Evolutionary conservation across 2,888 invertebrate genomes (phyloP).

Genomic region (Danaus chrysippus): DNA sequence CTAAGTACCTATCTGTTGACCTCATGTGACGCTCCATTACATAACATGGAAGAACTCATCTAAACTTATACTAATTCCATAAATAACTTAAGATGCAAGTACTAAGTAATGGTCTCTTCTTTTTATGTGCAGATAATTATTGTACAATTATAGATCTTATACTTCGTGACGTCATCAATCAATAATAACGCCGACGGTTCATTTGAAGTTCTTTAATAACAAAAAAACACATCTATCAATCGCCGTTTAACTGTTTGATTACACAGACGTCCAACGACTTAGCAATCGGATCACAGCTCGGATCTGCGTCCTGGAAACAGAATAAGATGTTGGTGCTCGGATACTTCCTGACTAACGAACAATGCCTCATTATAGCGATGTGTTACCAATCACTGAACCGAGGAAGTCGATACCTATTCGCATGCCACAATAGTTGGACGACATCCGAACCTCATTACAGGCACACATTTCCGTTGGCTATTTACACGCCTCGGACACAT

Average conservation of each 20-base stretch:
- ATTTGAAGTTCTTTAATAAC: too few relatives aligned
- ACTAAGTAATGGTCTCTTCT: too few relatives aligned
- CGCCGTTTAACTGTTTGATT: not conserved
- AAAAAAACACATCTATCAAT: too few relatives aligned
- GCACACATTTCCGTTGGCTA: conserved; percentile 71
- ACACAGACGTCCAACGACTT: conserved; percentile 34
- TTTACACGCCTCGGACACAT: conserved; percentile 63
- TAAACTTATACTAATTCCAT: not conserved
- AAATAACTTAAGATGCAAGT: too few relatives aligned
- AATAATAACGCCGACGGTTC: too few relatives aligned
- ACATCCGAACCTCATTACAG: conserved; percentile 79
- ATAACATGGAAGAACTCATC: conserved; percentile 9
- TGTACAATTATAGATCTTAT: too few relatives aligned
- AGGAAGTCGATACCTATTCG: conserved; percentile 79
- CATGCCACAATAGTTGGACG: conserved; percentile 77
- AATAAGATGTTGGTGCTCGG: conserved; percentile 51
- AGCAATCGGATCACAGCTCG: conserved; percentile 49
- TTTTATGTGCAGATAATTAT: too few relatives aligned
- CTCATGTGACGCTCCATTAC: conserved; percentile 19
- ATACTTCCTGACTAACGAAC: conserved; percentile 55
- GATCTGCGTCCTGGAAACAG: conserved; percentile 56
- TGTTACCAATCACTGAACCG: conserved; percentile 65
- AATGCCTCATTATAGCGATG: conserved; percentile 70
- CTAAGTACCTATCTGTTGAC: conserved; percentile 6
- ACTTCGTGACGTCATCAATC: too few relatives aligned